Conservation (phyloP, 2,888 invertebrate genomes). For the Dasysyrphus tricinctus region DNA sequence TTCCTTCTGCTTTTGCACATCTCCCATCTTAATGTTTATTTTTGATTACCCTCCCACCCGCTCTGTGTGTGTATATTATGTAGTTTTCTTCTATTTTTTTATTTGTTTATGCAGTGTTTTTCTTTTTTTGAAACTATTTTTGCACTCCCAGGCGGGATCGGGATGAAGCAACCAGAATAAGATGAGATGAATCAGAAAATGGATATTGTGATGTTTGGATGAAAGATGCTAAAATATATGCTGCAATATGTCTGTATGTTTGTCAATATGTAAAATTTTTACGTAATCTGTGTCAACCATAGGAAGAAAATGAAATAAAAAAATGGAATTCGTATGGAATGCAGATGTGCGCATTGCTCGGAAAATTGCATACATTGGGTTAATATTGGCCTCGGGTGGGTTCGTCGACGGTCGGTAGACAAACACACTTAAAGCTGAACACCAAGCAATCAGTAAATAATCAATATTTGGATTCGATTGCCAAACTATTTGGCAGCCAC, state of each 20-base stretch:
- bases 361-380: constrained; percentile 25
- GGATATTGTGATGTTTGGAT: constrained; percentile 13
- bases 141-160: constrained; percentile 2
- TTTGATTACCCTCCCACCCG: constrained; percentile 21
- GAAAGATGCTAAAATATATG: neutral
- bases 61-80: constrained; percentile 8
- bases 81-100: constrained; percentile 24
- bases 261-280: constrained; percentile 43
- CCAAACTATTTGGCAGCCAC: constrained; percentile 63
- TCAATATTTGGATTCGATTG: constrained; percentile 65
- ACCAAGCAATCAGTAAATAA: constrained; percentile 35
- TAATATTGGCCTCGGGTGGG: neutral
- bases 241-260: neutral
- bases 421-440: neutral
- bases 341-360: constrained; percentile 63
- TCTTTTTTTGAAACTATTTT: constrained; percentile 40
- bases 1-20: constrained; percentile 9
- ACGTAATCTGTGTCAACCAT: constrained; percentile 56
- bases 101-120: constrained; percentile 17
- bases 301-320: constrained; percentile 8
- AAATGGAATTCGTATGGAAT: constrained; percentile 16
- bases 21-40: constrained; percentile 18
- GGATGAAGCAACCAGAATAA: constrained; percentile 5
- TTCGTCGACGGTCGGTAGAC: neutral
- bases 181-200: constrained; percentile 1